Conservation (phyloP, 2,113 vertebrate genomes). For the Falcunculus frontatus region DNA sequence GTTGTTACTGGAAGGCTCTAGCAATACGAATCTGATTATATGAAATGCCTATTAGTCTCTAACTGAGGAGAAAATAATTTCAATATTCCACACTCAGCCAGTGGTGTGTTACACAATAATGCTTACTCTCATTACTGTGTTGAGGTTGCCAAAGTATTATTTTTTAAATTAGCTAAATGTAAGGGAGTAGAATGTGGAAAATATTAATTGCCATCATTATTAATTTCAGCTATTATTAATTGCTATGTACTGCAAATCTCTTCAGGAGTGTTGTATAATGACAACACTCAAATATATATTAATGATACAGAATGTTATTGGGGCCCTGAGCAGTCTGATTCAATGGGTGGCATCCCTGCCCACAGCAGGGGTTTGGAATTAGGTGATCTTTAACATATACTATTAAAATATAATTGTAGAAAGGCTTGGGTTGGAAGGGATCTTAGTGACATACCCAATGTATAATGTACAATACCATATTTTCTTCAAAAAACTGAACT, state of each 20-base stretch:
- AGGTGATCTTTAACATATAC: neutral
- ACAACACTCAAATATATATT: neutral
- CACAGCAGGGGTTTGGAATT: neutral
- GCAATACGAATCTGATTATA: neutral
- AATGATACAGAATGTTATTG: neutral
- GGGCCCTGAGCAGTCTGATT: neutral
- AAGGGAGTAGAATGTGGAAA: neutral
- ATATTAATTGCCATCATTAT: neutral
- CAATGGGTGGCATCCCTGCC: neutral
- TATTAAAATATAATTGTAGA: neutral
- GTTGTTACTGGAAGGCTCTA: neutral
- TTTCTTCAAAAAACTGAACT: neutral
- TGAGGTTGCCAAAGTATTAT: neutral
- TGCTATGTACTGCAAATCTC: neutral
- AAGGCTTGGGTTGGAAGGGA: neutral
- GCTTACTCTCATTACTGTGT: neutral
- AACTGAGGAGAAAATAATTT: neutral
- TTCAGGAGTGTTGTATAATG: neutral
- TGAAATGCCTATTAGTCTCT: neutral
- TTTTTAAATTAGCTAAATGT: neutral
- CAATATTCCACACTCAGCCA: neutral
- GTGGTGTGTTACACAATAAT: neutral
- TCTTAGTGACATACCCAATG: neutral
- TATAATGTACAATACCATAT: neutral
- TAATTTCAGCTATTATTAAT: neutral